Percentiles rank a stretch among this genome's conserved stretches.
Conservation (phyloP, 2,113 vertebrate genomes). For the Drymodes brunneopygia region DNA sequence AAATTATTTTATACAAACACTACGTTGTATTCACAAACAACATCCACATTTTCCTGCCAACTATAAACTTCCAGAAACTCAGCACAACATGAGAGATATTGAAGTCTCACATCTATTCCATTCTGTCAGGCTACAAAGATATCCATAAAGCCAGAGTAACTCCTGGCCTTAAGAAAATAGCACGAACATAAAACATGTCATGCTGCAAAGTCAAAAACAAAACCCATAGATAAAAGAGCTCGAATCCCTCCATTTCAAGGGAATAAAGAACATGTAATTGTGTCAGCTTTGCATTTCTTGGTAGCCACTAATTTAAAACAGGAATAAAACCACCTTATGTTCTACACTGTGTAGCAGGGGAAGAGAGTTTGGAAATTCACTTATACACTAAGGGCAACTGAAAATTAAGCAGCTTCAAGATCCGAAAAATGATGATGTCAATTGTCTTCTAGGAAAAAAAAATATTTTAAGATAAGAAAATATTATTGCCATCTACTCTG, state of each 20-base stretch:
- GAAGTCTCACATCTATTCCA: not conserved
- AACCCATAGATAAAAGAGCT: not conserved
- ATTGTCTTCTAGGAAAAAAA: not conserved
- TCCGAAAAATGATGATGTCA: not conserved
- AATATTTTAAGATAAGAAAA: not conserved
- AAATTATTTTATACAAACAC: not conserved
- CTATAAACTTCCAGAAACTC: not conserved
- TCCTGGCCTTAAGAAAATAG: not conserved
- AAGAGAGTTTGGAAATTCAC: not conserved
- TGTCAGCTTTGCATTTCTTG: not conserved
- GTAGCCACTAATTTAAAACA: not conserved
- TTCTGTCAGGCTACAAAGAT: not conserved
- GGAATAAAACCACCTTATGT: not conserved
- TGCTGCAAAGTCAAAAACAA: not conserved
- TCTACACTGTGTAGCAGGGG: not conserved
- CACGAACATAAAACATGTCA: fast-evolving
- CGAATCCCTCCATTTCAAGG: not conserved
- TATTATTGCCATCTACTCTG: not conserved
- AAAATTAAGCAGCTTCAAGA: not conserved
- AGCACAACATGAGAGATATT: not conserved
- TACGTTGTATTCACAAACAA: not conserved
- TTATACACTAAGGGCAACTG: not conserved
- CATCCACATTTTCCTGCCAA: not conserved
- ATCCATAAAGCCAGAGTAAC: not conserved
- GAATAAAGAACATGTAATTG: not conserved